Conservation (phyloP, 2,888 invertebrate species). For the Dasysyrphus albostriatus region DNA sequence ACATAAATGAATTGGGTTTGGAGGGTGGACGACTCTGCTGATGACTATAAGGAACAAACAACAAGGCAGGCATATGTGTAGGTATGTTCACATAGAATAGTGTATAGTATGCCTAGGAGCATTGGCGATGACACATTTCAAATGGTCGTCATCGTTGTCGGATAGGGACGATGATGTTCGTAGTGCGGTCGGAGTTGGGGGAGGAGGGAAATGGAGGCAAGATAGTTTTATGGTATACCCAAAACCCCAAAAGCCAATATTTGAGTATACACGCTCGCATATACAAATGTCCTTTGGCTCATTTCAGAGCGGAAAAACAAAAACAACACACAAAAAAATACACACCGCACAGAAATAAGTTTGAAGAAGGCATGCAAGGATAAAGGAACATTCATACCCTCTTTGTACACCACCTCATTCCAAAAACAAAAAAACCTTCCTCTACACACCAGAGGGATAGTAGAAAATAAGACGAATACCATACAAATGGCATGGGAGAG, state of each 20-base stretch:
- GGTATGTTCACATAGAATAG: conserved; percentile 27
- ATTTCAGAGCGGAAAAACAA: conserved; percentile 54
- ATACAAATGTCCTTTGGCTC: conserved; percentile 69
- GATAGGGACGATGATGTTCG: conserved; percentile 7
- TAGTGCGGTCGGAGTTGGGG: conserved; percentile 2
- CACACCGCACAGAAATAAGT: conserved; percentile 45
- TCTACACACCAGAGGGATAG: conserved; percentile 36
- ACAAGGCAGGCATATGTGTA: conserved; percentile 59
- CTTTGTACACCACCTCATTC: neutral
- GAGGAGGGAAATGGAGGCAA: conserved; percentile 1
- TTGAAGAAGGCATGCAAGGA: conserved; percentile 69
- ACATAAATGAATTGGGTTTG: conserved; percentile 71
- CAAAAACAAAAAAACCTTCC: conserved; percentile 15
- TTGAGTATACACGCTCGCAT: conserved; percentile 64
- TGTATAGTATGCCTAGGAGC: conserved; percentile 72
- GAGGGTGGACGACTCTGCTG: conserved; percentile 42
- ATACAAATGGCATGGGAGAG: conserved; percentile 38
- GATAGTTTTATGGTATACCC: conserved; percentile 74
- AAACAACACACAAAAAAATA: conserved; percentile 33
- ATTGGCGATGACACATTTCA: conserved; percentile 76
- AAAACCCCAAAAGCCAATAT: conserved; percentile 76
- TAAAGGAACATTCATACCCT: conserved; percentile 40
- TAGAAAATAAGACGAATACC: conserved; percentile 66
- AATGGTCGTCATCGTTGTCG: conserved; percentile 63
- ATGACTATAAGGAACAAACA: conserved; percentile 59